These are phyloP conservation scores for Aphelenchoides fujianensis DNA, from an alignment of 1,140 invertebrate species.

Conservation along the genomic window DNA sequence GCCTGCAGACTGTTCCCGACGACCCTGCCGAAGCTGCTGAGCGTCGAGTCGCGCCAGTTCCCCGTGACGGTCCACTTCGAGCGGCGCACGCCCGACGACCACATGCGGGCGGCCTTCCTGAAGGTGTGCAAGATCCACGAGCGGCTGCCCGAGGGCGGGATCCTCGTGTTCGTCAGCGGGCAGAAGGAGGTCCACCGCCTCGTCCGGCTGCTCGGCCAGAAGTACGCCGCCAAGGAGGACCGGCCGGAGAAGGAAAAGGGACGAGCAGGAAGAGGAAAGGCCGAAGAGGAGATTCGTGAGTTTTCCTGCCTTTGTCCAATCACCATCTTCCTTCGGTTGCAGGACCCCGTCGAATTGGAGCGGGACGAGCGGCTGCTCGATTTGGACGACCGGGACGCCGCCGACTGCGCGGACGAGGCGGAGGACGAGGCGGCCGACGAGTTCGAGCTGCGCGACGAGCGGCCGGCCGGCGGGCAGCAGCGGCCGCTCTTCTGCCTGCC, in stretches of 20 bases:
- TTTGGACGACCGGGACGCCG: constrained; percentile 4
- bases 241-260: too few relatives aligned
- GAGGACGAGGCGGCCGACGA: constrained; percentile 10
- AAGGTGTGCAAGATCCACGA: constrained; percentile 83
- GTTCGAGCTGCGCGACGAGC: background rate
- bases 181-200: constrained; percentile 78
- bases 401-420: background rate
- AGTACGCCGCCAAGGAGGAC: constrained; percentile 67
- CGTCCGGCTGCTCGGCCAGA: constrained; percentile 68
- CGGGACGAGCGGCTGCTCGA: constrained; percentile 2
- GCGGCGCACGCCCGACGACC: constrained; percentile 80
- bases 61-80: constrained; percentile 94
- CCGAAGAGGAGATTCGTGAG: background rate
- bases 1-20: constrained; percentile 51
- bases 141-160: constrained; percentile 84
- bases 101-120: constrained; percentile 80
- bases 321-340: background rate
- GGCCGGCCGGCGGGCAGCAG: background rate
- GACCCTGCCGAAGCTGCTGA: constrained; percentile 57
- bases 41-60: constrained; percentile 83
- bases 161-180: constrained; percentile 76
- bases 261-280: constrained; percentile 43
- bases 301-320: background rate
- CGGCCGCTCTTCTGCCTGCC: constrained; percentile 81
- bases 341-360: constrained; percentile 6